Evolutionary conservation across 2,797 vertebrate species (phyloP), one percentile per base, ranked within the genome.

Genomic region (Tokudaia muenninki): DNA sequence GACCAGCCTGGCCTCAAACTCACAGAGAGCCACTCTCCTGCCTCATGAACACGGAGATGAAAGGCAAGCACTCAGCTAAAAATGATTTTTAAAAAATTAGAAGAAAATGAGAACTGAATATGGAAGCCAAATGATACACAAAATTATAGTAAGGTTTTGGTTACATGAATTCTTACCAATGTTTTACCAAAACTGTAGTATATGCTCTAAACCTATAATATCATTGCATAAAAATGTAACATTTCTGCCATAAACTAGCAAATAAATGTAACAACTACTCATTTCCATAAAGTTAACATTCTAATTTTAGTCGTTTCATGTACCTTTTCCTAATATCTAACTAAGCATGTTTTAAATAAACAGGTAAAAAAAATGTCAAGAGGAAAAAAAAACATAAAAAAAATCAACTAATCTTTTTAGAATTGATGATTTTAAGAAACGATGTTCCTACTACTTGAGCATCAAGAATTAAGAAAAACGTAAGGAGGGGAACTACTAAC

Each of bases 91-190:
- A 82, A 80, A 94, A 79, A 13, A 75, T 16, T 75, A 50, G 65
- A 70, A 94, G 55, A 82, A 81, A 92, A 70, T 0, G 79, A 17
- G 31, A 29, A 55, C 75, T 90, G n/a, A 70, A 75, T 52, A 26
- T 92, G 24, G 94, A 95, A 96, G 93, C 7, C 72, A 96, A 92
- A 83, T 84, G 55, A 75, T n/a, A 87, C 17, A 29, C 3, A 78
- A 91, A 92, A 79, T 75, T 63, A 74, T 47, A 82, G 72, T 19
- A 87, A 67, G 19, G 22, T 92, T 89, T 78, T 3, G 83, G 72
- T 84, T 90, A 75, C 57, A 52, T 89, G 31, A 79, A 52, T 75
- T 91, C 79, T 96, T 55, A 89, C 2, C 16, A 59, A 65, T 74
- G 70, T 17, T 94, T 93, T 72, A 87, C 6, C 37, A 52, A 95